Base-by-base conservation (phyloP, 2,888 invertebrate species). In the Drosophila percnosoma region DNA sequence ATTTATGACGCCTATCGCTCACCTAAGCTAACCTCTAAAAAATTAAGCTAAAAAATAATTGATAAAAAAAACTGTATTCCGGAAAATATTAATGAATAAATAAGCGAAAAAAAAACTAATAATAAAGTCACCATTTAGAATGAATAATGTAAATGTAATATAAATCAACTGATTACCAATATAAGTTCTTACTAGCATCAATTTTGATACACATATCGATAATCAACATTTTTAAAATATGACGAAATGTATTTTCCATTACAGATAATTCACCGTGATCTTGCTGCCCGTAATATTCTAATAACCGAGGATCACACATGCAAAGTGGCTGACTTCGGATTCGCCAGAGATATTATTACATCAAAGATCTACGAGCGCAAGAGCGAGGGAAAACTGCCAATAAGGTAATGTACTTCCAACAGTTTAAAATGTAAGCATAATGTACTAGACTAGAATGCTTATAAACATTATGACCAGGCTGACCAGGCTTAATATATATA, bases 311-410 rank as follows among this genome's bases (percentile, higher is more conserved):
- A 97, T 85, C 96, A 97, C 75, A 96, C 96, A 3, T 98, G 98
- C 92, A 98, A 98, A 94, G 97, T 98, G 1, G 98, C 98, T 0
- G 98, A 98, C 92, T 98, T 98, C 92, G 98, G 98, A 0, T 97
- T 98, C 85, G 98, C 98, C 0, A 94, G 98, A 57, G 98, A 98
- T 93, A 96, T 98, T 0, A 96, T 96, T 4, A 96, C 96, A 7
- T 96, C 97, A n/a, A 97, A 97, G 85, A 95, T 97, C n/a, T 97
- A 97, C 90, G 97, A 97, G 91, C 94, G 97, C 42, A 97, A 97
- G 90, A 97, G 97, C 75, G 97, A 97, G 89, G 97, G 96, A n/a
- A 94, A 96, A 53, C 92, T 96, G 2, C 96, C 96, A 4, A 96
- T 96, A 69, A 94, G 96, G 94, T 96, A 87, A 85, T 18, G 53